Conservation (phyloP, 2,888 invertebrate species). For the Amblyjoppa proteus region DNA sequence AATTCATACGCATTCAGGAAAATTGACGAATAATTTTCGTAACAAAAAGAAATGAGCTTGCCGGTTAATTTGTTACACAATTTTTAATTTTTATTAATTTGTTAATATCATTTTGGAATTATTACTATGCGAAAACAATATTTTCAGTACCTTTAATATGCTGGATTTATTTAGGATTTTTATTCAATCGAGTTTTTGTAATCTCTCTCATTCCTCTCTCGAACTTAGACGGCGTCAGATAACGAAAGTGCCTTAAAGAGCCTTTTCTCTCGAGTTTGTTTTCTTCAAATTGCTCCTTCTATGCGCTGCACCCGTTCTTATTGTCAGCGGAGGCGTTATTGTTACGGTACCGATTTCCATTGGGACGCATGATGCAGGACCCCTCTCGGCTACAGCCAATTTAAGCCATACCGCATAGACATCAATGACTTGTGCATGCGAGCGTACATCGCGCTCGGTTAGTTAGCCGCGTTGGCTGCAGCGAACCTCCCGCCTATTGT, state of each 20-base stretch:
- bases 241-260: not conserved
- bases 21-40: no score
- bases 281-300: not conserved
- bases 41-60: no score
- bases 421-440: slow-evolving; percentile 6
- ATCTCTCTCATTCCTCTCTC: no score
- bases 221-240: no score
- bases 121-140: no score
- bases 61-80: no score
- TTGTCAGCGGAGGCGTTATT: slow-evolving; percentile 10
- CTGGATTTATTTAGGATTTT: no score
- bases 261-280: not conserved
- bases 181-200: no score
- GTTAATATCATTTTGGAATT: no score
- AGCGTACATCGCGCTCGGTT: slow-evolving; percentile 16
- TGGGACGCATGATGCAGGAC: not conserved
- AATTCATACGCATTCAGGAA: no score
- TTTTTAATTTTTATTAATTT: no score
- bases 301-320: not conserved
- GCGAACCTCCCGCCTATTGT: slow-evolving; percentile 45
- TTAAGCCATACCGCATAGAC: slow-evolving; percentile 3
- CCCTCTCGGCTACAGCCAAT: slow-evolving; percentile 16
- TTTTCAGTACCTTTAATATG: no score
- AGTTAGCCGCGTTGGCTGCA: slow-evolving; percentile 28
- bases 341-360: slow-evolving; percentile 6